Percentiles rank a stretch among this genome's conserved stretches.
These are phyloP conservation scores for Apodemus agrarius DNA, from an alignment of 2,797 vertebrate species.

Conservation along the genomic window DNA sequence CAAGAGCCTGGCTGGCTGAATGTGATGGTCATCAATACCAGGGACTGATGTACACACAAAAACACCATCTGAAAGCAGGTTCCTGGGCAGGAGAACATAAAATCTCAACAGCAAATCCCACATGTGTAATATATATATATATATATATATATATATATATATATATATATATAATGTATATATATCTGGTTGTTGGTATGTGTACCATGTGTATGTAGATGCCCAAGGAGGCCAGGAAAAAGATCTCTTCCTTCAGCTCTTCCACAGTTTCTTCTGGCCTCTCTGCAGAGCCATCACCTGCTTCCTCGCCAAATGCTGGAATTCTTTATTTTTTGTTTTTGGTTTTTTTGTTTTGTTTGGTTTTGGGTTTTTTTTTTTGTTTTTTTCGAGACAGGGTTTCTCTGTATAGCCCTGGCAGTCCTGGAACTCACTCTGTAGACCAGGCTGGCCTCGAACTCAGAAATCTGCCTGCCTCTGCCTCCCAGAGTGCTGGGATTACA, in stretches of 20 bases:
- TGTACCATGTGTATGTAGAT: neutral
- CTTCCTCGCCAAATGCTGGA: neutral
- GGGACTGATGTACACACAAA: neutral
- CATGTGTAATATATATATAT: neutral
- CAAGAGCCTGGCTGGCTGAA: neutral
- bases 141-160: neutral
- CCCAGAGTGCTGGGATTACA: no score
- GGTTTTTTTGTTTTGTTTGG: no score
- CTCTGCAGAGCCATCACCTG: rapidly evolving
- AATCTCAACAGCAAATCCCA: neutral
- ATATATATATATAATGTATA: no score
- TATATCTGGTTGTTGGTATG: neutral
- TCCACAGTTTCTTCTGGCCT: neutral
- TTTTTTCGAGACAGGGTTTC: no score
- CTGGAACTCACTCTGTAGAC: no score
- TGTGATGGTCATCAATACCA: neutral
- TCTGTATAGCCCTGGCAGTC: no score
- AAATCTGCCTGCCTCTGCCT: no score
- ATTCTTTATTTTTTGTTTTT: no score
- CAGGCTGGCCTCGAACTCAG: no score
- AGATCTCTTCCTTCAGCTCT: neutral
- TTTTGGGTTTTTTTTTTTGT: no score
- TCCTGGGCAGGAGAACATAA: neutral
- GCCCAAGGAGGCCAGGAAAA: neutral
- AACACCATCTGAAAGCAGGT: neutral